Percentiles rank a stretch among this genome's conserved stretches.
These are phyloP conservation scores for Cyclargus thomasi DNA, from an alignment of 1,140 invertebrate genomes.

Conservation along the genomic window DNA sequence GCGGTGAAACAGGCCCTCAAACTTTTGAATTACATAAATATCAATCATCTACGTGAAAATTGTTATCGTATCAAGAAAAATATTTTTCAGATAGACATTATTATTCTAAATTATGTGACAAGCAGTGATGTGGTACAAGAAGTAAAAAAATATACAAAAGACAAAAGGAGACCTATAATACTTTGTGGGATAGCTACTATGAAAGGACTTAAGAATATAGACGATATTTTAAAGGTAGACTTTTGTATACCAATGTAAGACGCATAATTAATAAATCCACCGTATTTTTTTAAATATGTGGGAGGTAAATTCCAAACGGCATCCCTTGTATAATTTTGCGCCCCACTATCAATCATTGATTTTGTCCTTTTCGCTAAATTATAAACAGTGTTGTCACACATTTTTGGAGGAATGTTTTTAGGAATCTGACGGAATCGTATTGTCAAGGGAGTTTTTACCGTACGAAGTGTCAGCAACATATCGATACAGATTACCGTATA, in stretches of 20 bases:
- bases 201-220: conserved; percentile 40
- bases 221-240: conserved; percentile 44
- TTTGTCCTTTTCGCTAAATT: background rate
- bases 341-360: no score
- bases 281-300: no score
- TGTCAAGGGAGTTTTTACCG: conserved; percentile 45
- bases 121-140: conserved; percentile 32
- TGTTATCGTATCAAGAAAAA: conserved; percentile 7
- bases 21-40: no score
- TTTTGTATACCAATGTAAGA: no score
- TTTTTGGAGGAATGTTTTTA: conserved; percentile 21
- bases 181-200: conserved; percentile 40
- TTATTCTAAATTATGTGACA: conserved; percentile 43
- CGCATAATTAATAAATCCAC: no score
- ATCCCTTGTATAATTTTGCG: no score
- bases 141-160: conserved; percentile 39
- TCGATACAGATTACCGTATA: conserved; percentile 32
- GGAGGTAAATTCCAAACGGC: no score
- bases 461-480: conserved; percentile 39
- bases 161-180: conserved; percentile 40
- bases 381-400: no score
- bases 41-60: no score
- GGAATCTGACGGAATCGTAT: conserved; percentile 50
- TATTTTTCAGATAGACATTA: conserved; percentile 38
- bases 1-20: no score